Evolutionary conservation across 1,140 invertebrate genomes (phyloP), one percentile per base, ranked within the genome.

Genomic region (Leguminivora glycinivorella): DNA sequence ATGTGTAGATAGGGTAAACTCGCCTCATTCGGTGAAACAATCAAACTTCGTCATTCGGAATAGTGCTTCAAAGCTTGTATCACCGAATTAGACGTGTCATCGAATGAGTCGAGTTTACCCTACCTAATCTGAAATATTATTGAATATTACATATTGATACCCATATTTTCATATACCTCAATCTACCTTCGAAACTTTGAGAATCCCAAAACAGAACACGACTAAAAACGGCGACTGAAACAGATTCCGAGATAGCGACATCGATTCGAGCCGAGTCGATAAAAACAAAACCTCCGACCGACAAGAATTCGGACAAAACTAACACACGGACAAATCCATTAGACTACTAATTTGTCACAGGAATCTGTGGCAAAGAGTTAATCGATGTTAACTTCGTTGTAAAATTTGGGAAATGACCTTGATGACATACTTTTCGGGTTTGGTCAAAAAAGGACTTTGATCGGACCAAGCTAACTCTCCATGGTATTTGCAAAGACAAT

Each of bases 211-310:
- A 52, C 47, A 22, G 22, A 52, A 52, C 47, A 52, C 43, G 43
- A 52, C 47, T 52, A 52, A 52, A 52, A 52, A 52, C 47, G 19
- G 47, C 47, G 47, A 52, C 47, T 52, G 47, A 52, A 52, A 52
- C 47, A 52, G 47, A 52, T 52, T 52, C 47, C 47, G 47, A 52
- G 47, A 52, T 52, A 52, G 47, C 47, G 47, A 52, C 47, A 52
- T 52, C 47, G 47, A 52, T 52, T 52, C 47, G 19, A 52, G 17
- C 10, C 17, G 17, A 22, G 47, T 52, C 47, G 47, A 52, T 22
- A 52, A 52, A 52, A 52, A 52, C 47, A 22, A 52, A 52, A 52
- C 19, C 17, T 22, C 1, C 1, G 47, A 52, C 47, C 47, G 47
- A 52, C 47, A 22, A 52, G 47, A 52, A 52, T 52, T 52, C 47